Conservation (phyloP, 2,113 vertebrate species). For the Propithecus coquereli region DNA sequence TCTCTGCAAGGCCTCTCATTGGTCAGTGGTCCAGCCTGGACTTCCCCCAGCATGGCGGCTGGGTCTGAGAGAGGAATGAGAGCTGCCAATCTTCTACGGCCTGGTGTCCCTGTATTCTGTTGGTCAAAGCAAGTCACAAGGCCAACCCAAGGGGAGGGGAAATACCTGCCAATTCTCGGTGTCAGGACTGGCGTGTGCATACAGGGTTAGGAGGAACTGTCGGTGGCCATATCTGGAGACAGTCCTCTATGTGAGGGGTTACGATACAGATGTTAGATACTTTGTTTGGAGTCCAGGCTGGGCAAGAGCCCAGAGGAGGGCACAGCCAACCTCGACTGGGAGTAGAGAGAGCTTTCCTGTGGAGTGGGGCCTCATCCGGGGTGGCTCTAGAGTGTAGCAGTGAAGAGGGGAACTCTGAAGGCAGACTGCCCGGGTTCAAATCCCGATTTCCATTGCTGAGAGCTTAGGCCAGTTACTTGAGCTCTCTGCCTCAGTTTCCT, state of each 20-base stretch:
- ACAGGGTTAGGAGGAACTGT: neutral
- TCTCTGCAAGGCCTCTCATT: neutral
- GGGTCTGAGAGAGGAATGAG: neutral
- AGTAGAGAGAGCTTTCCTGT: neutral
- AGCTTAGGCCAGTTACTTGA: neutral
- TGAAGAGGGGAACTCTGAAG: neutral
- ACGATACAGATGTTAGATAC: neutral
- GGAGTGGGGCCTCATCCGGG: neutral
- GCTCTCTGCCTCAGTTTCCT: neutral
- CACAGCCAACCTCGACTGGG: neutral
- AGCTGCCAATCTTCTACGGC: neutral
- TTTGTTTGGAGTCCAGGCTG: rapidly evolving
- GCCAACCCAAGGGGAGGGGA: neutral
- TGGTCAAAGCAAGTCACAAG: neutral
- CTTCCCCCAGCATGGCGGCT: neutral
- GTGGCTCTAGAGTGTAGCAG: neutral
- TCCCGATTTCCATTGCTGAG: neutral
- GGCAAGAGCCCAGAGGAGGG: neutral
- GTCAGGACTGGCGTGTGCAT: rapidly evolving
- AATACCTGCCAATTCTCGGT: rapidly evolving
- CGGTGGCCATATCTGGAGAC: neutral
- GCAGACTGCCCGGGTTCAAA: neutral
- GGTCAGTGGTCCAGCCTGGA: neutral
- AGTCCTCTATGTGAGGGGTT: neutral
- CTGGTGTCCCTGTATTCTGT: neutral